phyloP scores from a whole-genome alignment of 1,140 invertebrate genomes.

The Linepithema humile region DNA sequence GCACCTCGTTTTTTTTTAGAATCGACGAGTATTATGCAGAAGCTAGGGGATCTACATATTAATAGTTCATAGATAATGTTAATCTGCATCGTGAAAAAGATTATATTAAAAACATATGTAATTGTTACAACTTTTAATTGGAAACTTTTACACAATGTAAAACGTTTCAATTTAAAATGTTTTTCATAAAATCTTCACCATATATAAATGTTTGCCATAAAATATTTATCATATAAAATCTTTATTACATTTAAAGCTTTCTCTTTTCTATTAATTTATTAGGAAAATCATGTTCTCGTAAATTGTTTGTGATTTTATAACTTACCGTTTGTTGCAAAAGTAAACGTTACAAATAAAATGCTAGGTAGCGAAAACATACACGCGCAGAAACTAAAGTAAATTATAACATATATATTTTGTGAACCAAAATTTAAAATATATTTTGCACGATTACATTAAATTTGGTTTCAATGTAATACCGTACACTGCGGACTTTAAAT shows the following conservation, averaged over 20 bases:
- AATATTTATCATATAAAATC: too few species aligned
- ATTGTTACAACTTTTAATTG: conserved; percentile 1
- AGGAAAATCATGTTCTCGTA: neutral
- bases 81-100: neutral
- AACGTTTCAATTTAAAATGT: neutral
- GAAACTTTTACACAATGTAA: neutral
- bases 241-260: too few species aligned
- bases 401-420: neutral
- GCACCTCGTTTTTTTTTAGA: neutral
- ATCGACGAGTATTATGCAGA: conserved; percentile 1
- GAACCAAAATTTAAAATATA: neutral
- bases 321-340: neutral
- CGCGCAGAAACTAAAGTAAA: neutral
- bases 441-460: neutral
- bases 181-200: neutral
- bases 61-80: neutral
- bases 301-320: neutral
- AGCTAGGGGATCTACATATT: conserved; percentile 1
- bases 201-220: too few species aligned
- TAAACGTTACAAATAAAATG: neutral
- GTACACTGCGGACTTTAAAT: neutral
- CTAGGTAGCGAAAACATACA: neutral
- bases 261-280: neutral
- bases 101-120: neutral
- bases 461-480: neutral